Conservation (phyloP, 2,888 invertebrate genomes). For the Heliconius hortense region DNA sequence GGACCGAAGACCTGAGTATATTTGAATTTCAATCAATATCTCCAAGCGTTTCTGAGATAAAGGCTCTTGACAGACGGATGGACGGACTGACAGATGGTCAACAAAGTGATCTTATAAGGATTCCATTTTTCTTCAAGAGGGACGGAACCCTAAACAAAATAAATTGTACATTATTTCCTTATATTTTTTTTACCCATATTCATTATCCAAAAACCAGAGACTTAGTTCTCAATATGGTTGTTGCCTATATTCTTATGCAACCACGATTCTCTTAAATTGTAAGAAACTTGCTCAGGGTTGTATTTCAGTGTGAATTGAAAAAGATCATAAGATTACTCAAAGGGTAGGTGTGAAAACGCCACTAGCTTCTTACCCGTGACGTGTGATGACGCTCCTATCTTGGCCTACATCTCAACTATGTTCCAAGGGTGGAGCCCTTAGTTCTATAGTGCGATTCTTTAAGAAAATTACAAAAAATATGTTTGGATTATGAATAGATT, state of each 20-base stretch:
- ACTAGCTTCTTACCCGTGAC: slow-evolving; percentile 60
- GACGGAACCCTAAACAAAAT: too few species aligned
- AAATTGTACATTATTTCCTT: too few species aligned
- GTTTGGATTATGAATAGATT: slow-evolving; percentile 33
- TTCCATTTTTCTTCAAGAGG: too few species aligned
- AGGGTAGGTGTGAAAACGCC: slow-evolving; percentile 73
- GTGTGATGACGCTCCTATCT: slow-evolving; percentile 74
- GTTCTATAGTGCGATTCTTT: slow-evolving; percentile 34
- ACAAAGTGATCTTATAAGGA: too few species aligned
- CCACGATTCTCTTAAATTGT: slow-evolving; percentile 32
- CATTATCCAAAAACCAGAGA: neutral
- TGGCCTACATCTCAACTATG: slow-evolving; percentile 66
- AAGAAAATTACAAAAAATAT: slow-evolving; percentile 39
- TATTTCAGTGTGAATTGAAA: slow-evolving; percentile 48
- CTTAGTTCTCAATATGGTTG: neutral
- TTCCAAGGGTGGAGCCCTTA: slow-evolving; percentile 37
- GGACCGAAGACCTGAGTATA: too few species aligned
- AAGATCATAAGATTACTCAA: slow-evolving; percentile 65
- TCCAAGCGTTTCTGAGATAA: too few species aligned
- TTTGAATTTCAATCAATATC: too few species aligned
- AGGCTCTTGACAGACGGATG: too few species aligned
- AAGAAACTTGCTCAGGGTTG: slow-evolving; percentile 37
- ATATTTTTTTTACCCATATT: neutral
- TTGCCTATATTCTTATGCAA: neutral
- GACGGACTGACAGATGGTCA: too few species aligned